A percentile compares a stretch with the other conserved stretches of the same genome.
phyloP scores from a whole-genome alignment of 2,888 invertebrate species.

The Isotomurus palustris region DNA sequence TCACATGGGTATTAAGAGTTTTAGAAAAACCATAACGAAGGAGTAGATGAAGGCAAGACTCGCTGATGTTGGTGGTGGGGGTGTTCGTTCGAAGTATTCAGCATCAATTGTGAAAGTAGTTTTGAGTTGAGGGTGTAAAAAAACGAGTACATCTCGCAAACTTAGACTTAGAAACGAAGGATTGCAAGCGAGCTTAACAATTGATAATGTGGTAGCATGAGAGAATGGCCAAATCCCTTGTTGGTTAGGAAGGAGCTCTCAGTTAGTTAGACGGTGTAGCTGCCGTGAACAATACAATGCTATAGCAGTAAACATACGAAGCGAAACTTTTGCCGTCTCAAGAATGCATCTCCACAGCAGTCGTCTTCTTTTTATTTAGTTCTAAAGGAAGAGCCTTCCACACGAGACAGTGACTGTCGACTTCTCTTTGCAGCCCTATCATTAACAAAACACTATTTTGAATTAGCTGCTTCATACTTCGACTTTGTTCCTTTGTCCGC shows the following conservation, averaged over 20 bases:
- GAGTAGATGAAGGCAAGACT: not conserved
- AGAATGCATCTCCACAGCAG: not conserved
- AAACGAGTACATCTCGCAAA: conserved; percentile 5
- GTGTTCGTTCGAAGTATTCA: not conserved
- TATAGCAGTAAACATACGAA: not conserved
- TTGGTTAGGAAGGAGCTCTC: no score
- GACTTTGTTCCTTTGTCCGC: no score
- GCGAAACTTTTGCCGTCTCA: not conserved
- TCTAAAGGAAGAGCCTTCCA: not conserved
- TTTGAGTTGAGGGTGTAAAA: conserved; percentile 8
- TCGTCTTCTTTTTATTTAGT: not conserved
- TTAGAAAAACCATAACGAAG: not conserved
- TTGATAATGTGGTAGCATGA: not conserved
- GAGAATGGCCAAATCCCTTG: conserved; percentile 5
- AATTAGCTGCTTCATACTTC: no score
- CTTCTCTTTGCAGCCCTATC: not conserved
- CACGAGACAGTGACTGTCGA: not conserved
- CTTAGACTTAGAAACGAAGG: not conserved
- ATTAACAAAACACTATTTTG: no score
- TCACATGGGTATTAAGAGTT: not conserved
- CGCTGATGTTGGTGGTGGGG: not conserved
- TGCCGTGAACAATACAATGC: not conserved
- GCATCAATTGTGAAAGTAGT: conserved; percentile 5
- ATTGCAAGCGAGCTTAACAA: not conserved
- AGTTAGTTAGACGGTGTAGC: no score